A percentile compares a stretch with the other conserved stretches of the same genome.
phyloP scores from a whole-genome alignment of 2,888 invertebrate species.

The Eristalis pertinax region DNA sequence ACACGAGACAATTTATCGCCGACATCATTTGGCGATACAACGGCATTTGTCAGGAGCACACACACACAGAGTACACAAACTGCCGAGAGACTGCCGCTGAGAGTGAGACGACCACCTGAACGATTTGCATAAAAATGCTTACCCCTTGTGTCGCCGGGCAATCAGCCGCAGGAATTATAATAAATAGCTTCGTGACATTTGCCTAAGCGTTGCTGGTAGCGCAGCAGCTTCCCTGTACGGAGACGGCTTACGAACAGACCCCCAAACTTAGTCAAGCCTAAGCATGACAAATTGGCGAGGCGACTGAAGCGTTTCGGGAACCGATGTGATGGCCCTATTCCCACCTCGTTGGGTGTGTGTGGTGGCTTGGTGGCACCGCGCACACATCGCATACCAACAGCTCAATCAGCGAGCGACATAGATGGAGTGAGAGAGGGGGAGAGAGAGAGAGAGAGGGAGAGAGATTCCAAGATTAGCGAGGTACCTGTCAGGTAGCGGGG shows the following conservation, averaged over 20 bases:
- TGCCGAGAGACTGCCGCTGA: background rate
- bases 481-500: constrained; percentile 40
- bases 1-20: constrained; percentile 69
- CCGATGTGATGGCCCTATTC: background rate
- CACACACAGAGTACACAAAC: background rate
- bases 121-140: constrained; percentile 69
- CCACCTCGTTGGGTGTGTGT: background rate
- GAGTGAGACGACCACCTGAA: constrained; percentile 69
- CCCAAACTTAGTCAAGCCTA: constrained; percentile 43
- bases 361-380: background rate
- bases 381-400: constrained; percentile 60
- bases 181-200: constrained; percentile 70
- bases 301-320: constrained; percentile 8
- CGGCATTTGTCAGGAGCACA: constrained; percentile 61
- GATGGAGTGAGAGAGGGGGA: constrained; percentile 17
- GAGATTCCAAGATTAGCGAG: constrained; percentile 56
- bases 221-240: constrained; percentile 1
- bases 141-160: constrained; percentile 56
- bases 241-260: constrained; percentile 1
- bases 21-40: constrained; percentile 64
- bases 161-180: constrained; percentile 70
- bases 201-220: constrained; percentile 20
- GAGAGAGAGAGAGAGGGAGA: background rate
- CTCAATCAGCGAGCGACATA: constrained; percentile 65
- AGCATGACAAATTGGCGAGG: constrained; percentile 67